Evolutionary conservation across 2,888 invertebrate species (phyloP).

Genomic region (Rambutsinella grinnellia): DNA sequence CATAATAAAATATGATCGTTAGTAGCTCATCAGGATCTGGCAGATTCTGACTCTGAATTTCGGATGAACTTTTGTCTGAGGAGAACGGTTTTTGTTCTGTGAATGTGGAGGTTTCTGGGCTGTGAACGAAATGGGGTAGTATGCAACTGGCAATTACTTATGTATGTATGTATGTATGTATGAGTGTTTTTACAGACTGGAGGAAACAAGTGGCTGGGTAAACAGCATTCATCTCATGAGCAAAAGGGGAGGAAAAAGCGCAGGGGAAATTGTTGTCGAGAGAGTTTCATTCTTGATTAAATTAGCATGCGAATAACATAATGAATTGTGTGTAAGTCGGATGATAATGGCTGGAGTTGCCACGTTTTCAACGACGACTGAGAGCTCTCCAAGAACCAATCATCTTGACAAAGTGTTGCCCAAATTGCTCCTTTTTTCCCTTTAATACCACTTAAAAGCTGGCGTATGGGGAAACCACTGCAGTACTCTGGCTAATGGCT

Average conservation of each 20-base stretch:
- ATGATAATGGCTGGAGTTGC: constrained; percentile 55
- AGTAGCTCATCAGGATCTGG: background rate
- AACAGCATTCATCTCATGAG: background rate
- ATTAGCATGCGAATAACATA: constrained; percentile 61
- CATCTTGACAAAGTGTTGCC: constrained; percentile 46
- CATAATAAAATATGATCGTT: background rate
- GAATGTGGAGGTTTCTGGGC: background rate
- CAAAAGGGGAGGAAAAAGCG: background rate
- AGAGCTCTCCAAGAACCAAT: constrained; percentile 51
- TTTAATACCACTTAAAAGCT: constrained; percentile 14
- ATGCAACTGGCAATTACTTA: background rate
- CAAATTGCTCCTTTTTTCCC: constrained; percentile 38
- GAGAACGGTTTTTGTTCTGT: background rate
- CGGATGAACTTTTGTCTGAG: too few species aligned
- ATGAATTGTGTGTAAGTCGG: constrained; percentile 58
- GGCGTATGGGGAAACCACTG: background rate
- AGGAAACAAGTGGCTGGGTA: constrained; percentile 2
- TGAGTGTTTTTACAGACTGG: background rate
- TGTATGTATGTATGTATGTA: too few species aligned
- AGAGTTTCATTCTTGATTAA: constrained; percentile 59
- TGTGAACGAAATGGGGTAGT: background rate
- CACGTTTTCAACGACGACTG: constrained; percentile 54
- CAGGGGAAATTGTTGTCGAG: constrained; percentile 54
- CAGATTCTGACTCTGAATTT: too few species aligned
- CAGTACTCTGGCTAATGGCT: background rate